Conservation (phyloP, 1,140 invertebrate species). For the Theocolax elegans region DNA sequence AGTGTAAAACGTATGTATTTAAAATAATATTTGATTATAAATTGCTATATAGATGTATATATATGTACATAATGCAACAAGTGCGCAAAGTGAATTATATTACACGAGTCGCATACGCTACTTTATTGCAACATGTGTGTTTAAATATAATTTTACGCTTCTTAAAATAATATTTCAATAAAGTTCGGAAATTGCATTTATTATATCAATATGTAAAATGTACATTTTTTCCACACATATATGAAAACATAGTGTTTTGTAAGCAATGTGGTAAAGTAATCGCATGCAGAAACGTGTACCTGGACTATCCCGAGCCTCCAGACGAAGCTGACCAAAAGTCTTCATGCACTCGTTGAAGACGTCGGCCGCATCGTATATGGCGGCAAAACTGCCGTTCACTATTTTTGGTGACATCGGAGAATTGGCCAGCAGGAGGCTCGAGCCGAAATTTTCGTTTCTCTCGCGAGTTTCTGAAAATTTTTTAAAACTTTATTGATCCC, state of each 20-base stretch:
- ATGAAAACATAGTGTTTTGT: too few species aligned
- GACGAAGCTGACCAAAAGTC: slow-evolving; percentile 75
- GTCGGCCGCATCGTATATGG: slow-evolving; percentile 91
- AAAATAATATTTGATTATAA: too few species aligned
- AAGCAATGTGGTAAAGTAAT: too few species aligned
- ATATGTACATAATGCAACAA: too few species aligned
- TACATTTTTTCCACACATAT: too few species aligned
- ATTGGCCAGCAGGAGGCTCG: slow-evolving; percentile 91
- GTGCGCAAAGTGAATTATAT: too few species aligned
- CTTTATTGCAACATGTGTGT: not conserved
- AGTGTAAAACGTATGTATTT: too few species aligned
- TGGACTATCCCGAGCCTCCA: slow-evolving; percentile 81
- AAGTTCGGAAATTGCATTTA: too few species aligned
- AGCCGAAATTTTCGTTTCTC: slow-evolving; percentile 88
- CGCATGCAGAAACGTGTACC: slow-evolving; percentile 67
- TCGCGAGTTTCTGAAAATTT: slow-evolving; percentile 78
- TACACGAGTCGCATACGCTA: too few species aligned
- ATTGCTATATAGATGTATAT: too few species aligned
- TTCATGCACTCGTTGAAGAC: slow-evolving; percentile 82
- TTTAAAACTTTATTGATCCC: slow-evolving; percentile 24
- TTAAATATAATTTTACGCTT: not conserved
- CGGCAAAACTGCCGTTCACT: slow-evolving; percentile 95
- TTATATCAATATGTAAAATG: too few species aligned
- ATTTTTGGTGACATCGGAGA: slow-evolving; percentile 97
- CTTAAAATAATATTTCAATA: too few species aligned